These are phyloP conservation scores for Ctenomys sociabilis DNA, from an alignment of 2,113 vertebrate species.

Conservation along the genomic window DNA sequence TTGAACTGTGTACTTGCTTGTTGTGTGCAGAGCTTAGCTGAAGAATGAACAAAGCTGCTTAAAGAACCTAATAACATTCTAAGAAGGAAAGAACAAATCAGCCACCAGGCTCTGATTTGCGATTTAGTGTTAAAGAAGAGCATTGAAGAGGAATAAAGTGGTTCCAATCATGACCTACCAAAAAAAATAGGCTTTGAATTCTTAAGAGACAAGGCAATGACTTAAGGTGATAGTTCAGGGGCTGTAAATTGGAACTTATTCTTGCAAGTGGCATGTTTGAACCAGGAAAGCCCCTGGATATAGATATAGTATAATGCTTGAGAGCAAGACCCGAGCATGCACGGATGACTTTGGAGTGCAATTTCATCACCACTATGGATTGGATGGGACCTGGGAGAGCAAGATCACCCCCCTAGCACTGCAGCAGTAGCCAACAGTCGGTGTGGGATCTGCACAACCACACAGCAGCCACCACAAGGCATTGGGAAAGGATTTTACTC, in stretches of 20 bases:
- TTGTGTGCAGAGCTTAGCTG: background rate
- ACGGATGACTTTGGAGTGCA: too few species aligned
- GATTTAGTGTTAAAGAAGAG: background rate
- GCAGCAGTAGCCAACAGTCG: background rate
- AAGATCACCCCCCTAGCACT: too few species aligned
- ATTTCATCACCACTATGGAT: background rate
- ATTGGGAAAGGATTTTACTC: background rate
- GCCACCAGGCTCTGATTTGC: background rate
- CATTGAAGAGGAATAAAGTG: too few species aligned
- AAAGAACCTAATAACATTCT: background rate
- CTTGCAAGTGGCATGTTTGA: background rate
- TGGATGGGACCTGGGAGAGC: too few species aligned
- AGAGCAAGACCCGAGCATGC: background rate
- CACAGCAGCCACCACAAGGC: too few species aligned
- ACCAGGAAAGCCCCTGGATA: background rate
- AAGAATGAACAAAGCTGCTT: background rate
- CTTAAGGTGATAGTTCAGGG: background rate
- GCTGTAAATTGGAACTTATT: too few species aligned
- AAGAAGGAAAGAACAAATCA: background rate
- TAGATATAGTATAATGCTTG: accelerated
- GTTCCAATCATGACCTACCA: background rate
- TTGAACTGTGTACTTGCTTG: background rate
- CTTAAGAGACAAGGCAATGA: background rate
- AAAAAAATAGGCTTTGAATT: background rate
- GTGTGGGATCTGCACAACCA: accelerated